A percentile compares a stretch with the other conserved stretches of the same genome.
These are phyloP conservation scores for Sciurus carolinensis DNA, from an alignment of 2,797 vertebrate species.

Conservation along the genomic window DNA sequence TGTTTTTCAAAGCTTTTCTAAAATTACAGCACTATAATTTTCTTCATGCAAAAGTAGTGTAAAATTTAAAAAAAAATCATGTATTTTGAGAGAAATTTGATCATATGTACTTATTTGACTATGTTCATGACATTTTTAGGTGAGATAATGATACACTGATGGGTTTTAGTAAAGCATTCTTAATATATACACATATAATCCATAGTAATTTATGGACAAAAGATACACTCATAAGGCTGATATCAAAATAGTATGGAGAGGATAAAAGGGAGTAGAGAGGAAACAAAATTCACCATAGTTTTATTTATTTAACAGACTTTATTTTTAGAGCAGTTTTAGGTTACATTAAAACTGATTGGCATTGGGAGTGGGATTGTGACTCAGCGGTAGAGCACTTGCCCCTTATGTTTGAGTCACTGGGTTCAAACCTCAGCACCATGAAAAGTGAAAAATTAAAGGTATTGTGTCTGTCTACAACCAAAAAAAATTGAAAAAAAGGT, in stretches of 20 bases:
- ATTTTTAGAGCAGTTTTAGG: background rate
- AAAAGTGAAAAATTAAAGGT: no score
- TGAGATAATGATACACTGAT: background rate
- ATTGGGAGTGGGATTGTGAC: no score
- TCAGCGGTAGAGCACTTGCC: no score
- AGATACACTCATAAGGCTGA: background rate
- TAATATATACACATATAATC: constrained; percentile 32
- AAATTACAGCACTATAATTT: background rate
- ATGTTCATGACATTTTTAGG: background rate
- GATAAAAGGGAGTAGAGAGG: background rate
- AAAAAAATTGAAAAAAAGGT: background rate
- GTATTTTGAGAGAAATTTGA: constrained; percentile 23
- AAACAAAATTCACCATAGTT: background rate
- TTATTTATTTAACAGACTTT: background rate
- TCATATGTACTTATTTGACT: constrained; percentile 4
- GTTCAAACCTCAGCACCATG: no score
- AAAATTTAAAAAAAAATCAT: background rate
- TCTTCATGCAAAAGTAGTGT: background rate
- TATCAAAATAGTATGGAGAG: background rate
- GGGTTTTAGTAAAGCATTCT: background rate
- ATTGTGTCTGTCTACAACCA: no score
- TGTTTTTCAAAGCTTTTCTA: constrained; percentile 18
- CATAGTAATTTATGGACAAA: background rate
- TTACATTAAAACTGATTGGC: background rate
- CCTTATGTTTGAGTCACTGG: no score